Percentiles rank a stretch among this genome's conserved stretches.
phyloP scores from a whole-genome alignment of 2,888 invertebrate genomes.

The Brachyptera putata region DNA sequence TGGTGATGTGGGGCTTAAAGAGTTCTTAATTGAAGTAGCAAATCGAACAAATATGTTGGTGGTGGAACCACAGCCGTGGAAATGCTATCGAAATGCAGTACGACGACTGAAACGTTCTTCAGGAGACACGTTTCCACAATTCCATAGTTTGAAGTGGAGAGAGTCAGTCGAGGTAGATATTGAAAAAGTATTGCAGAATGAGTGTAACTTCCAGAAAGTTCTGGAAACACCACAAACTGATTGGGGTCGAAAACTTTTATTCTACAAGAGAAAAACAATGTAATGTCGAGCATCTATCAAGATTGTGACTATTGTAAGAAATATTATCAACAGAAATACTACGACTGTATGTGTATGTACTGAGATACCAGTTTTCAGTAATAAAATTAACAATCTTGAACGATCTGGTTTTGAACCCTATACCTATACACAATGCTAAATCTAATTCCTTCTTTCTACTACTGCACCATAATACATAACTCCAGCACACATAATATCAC shows the following conservation, averaged over 20 bases:
- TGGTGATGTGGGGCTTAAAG: slow-evolving; percentile 65
- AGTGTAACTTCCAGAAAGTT: slow-evolving; percentile 50
- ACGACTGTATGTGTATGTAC: too few species aligned
- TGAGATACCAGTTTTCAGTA: too few species aligned
- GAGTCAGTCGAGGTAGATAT: slow-evolving; percentile 59
- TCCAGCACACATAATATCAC: too few species aligned
- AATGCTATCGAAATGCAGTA: slow-evolving; percentile 72
- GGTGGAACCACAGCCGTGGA: slow-evolving; percentile 83
- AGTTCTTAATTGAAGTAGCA: slow-evolving; percentile 58
- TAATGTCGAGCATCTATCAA: too few species aligned
- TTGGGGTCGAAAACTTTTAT: slow-evolving; percentile 66
- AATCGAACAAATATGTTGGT: slow-evolving; percentile 55
- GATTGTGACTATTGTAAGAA: too few species aligned
- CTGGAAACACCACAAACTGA: slow-evolving; percentile 56
- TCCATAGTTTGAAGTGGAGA: slow-evolving; percentile 56
- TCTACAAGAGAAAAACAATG: slow-evolving; percentile 50
- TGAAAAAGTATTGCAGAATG: slow-evolving; percentile 49
- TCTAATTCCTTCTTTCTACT: too few species aligned
- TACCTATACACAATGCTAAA: too few species aligned
- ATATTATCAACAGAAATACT: too few species aligned
- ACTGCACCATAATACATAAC: too few species aligned
- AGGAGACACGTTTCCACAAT: slow-evolving; percentile 57
- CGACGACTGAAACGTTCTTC: slow-evolving; percentile 63
- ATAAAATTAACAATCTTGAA: too few species aligned
- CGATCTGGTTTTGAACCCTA: too few species aligned